Conservation (phyloP, 2,888 invertebrate genomes). For the Bombylius discolor region DNA sequence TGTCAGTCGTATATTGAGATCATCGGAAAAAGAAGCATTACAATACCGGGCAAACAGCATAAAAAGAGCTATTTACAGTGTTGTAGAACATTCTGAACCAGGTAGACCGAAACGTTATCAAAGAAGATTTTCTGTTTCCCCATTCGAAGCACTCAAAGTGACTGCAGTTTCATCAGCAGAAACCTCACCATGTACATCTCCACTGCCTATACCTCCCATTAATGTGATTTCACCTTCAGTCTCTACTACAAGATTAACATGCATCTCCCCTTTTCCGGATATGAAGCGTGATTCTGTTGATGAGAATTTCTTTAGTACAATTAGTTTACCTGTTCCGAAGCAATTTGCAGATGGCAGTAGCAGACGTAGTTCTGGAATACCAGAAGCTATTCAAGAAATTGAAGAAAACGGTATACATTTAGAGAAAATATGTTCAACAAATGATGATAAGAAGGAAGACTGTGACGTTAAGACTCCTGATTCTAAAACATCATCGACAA, state of each 20-base stretch:
- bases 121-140: slow-evolving; percentile 33
- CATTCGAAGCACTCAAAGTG: slow-evolving; percentile 32
- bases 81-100: slow-evolving; percentile 66
- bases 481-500: neutral
- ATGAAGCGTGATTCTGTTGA: slow-evolving; percentile 47
- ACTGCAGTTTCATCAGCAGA: slow-evolving; percentile 26
- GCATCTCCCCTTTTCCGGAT: slow-evolving; percentile 55
- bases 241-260: slow-evolving; percentile 40
- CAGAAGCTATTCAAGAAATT: slow-evolving; percentile 22
- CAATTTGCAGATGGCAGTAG: slow-evolving; percentile 73
- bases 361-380: slow-evolving; percentile 48
- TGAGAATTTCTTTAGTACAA: slow-evolving; percentile 38
- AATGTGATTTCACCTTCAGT: slow-evolving; percentile 35
- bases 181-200: slow-evolving; percentile 32
- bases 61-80: slow-evolving; percentile 65
- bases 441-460: neutral
- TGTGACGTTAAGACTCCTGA: neutral
- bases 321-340: slow-evolving; percentile 57
- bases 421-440: neutral
- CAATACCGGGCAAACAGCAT: slow-evolving; percentile 64
- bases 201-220: slow-evolving; percentile 30
- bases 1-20: slow-evolving; percentile 33
- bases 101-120: slow-evolving; percentile 41
- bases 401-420: slow-evolving; percentile 19
- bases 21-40: slow-evolving; percentile 45